phyloP scores from a whole-genome alignment of 2,113 vertebrate species.

The Podiceps cristatus region DNA sequence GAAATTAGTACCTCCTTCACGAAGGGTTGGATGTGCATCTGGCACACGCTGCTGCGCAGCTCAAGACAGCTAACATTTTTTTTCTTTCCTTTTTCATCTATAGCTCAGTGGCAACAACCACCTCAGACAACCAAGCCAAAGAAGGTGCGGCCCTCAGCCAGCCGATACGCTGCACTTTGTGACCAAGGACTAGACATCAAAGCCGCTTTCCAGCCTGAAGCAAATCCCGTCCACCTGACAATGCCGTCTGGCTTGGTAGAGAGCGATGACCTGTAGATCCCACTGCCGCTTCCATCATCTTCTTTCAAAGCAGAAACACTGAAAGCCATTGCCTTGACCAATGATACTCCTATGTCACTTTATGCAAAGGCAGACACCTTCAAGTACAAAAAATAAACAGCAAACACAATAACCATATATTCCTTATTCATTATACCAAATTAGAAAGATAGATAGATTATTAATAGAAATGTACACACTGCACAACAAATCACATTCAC shows the following conservation, averaged over 20 bases:
- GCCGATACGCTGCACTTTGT: constrained; percentile 95
- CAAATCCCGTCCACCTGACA: constrained; percentile 85
- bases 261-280: constrained; percentile 92
- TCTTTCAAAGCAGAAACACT: constrained; percentile 68
- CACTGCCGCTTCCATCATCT: background rate
- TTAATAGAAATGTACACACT: constrained; percentile 70
- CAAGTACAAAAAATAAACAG: constrained; percentile 70
- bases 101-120: constrained; percentile 96
- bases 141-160: constrained; percentile 94
- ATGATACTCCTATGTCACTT: constrained; percentile 69
- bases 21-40: background rate
- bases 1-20: background rate
- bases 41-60: background rate
- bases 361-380: constrained; percentile 76
- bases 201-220: constrained; percentile 96
- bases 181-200: constrained; percentile 97
- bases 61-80: background rate
- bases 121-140: constrained; percentile 89
- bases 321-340: constrained; percentile 75
- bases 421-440: constrained; percentile 77
- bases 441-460: constrained; percentile 72
- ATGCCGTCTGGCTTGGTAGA: constrained; percentile 88
- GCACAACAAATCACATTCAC: constrained; percentile 74
- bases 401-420: constrained; percentile 72
- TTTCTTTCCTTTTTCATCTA: background rate